Conservation (phyloP, 2,888 invertebrate species). For the Andrena marginata region DNA sequence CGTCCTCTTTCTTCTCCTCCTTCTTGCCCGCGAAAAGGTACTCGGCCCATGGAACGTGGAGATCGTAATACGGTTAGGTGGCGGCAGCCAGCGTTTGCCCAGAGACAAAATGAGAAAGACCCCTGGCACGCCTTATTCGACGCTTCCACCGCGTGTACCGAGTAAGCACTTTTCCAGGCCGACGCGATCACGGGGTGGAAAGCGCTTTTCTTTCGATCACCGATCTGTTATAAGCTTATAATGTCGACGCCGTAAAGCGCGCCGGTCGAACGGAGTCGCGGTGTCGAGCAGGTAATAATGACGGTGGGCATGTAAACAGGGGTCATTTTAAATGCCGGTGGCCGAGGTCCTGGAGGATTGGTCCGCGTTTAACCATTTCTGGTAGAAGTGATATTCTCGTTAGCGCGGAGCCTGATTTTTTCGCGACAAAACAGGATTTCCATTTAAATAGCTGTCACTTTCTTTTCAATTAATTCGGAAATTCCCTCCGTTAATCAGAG, state of each 20-base stretch:
- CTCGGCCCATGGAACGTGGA: slow-evolving; percentile 38
- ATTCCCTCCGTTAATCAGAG: too few species aligned
- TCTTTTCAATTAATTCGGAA: too few species aligned
- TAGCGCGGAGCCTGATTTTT: too few species aligned
- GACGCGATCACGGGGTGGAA: slow-evolving; percentile 41
- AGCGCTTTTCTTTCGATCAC: slow-evolving; percentile 39
- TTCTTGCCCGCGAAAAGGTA: slow-evolving; percentile 45
- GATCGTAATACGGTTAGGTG: slow-evolving; percentile 70
- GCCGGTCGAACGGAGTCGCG: slow-evolving; percentile 23
- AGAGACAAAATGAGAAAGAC: slow-evolving; percentile 62
- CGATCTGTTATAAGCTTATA: not conserved
- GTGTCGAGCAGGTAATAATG: slow-evolving; percentile 10
- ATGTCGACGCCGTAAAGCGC: slow-evolving; percentile 18
- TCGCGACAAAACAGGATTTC: too few species aligned
- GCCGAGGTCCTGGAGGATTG: not conserved
- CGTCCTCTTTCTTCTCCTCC: slow-evolving; percentile 57
- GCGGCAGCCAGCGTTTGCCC: slow-evolving; percentile 45
- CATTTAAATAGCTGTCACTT: too few species aligned
- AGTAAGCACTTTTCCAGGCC: slow-evolving; percentile 55
- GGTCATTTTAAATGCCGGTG: not conserved
- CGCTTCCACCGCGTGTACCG: slow-evolving; percentile 19
- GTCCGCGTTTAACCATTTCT: too few species aligned
- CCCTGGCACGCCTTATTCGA: slow-evolving; percentile 49
- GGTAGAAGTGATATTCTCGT: too few species aligned
- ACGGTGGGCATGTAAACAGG: slow-evolving; percentile 4